Percentiles rank a stretch among this genome's conserved stretches.
These are phyloP conservation scores for Eriosoma lanigerum DNA, from an alignment of 1,140 invertebrate species.

Conservation along the genomic window DNA sequence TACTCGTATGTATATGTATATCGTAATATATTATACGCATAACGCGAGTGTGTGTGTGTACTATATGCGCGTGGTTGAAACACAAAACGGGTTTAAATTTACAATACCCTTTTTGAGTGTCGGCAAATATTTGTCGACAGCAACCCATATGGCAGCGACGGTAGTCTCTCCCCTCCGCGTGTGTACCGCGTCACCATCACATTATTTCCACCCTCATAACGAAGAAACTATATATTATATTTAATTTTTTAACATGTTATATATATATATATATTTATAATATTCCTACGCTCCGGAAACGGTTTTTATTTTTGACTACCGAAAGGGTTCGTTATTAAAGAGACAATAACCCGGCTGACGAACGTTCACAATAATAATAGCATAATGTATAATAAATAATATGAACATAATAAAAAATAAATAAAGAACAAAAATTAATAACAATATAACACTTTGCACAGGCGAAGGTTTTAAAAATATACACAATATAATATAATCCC, in stretches of 20 bases:
- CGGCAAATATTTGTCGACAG: constrained; percentile 50
- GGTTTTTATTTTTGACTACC: neutral
- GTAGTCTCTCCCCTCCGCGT: neutral
- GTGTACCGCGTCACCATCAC: neutral
- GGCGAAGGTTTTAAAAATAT: too few relatives aligned
- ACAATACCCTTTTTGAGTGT: constrained; percentile 49
- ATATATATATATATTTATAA: neutral
- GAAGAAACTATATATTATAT: neutral
- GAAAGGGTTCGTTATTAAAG: constrained; percentile 36
- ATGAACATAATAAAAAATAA: too few relatives aligned
- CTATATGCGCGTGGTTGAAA: constrained; percentile 16
- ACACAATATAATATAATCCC: too few relatives aligned
- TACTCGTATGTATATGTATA: neutral
- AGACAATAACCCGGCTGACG: constrained; percentile 32
- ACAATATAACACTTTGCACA: too few relatives aligned
- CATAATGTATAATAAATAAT: too few relatives aligned
- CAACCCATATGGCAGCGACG: constrained; percentile 30
- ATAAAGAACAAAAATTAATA: too few relatives aligned
- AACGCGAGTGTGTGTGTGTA: too few relatives aligned
- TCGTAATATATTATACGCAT: neutral
- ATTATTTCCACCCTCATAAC: neutral
- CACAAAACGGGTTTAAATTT: constrained; percentile 51
- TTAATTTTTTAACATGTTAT: neutral
- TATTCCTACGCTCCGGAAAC: constrained; percentile 22
- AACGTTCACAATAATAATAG: neutral